Evolutionary conservation across 2,888 invertebrate genomes (phyloP).

Genomic region (Arge pagana): DNA sequence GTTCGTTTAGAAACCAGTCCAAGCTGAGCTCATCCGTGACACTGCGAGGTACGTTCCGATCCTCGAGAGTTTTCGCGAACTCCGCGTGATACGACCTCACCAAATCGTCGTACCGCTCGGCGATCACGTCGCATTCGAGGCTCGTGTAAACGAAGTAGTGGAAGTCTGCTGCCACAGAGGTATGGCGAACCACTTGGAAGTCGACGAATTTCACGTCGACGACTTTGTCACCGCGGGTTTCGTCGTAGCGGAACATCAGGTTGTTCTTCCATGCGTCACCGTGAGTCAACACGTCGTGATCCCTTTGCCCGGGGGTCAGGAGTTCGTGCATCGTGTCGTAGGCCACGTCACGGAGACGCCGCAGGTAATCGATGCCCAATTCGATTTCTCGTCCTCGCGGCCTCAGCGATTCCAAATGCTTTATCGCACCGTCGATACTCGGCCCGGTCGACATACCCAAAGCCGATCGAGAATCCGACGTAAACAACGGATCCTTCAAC

Average conservation of each 20-base stretch:
- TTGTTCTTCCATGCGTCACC: constrained; percentile 49
- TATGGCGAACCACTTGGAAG: constrained; percentile 34
- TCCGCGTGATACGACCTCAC: constrained; percentile 33
- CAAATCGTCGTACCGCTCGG: constrained; percentile 34
- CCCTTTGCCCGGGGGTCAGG: constrained; percentile 24
- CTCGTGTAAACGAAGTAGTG: constrained; percentile 46
- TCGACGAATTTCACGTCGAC: constrained; percentile 27
- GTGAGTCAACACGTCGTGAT: constrained; percentile 42
- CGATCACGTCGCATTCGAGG: constrained; percentile 34
- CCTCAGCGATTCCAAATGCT: constrained; percentile 31
- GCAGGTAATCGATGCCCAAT: constrained; percentile 27
- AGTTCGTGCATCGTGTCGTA: constrained; percentile 29
- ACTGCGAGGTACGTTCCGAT: constrained; percentile 21
- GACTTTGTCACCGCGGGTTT: constrained; percentile 22
- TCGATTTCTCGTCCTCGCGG: constrained; percentile 26
- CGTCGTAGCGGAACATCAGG: constrained; percentile 39
- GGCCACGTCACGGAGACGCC: constrained; percentile 16
- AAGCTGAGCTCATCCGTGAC: constrained; percentile 27
- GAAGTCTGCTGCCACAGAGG: constrained; percentile 42
- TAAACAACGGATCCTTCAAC: constrained; percentile 37
- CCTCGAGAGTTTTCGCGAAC: constrained; percentile 30
- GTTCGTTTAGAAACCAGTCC: constrained; percentile 40
- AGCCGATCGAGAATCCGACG: constrained; percentile 27
- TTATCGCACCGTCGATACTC: constrained; percentile 28
- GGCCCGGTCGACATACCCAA: constrained; percentile 32